phyloP scores from a whole-genome alignment of 2,113 vertebrate genomes.

The Mormoops blainvillei region DNA sequence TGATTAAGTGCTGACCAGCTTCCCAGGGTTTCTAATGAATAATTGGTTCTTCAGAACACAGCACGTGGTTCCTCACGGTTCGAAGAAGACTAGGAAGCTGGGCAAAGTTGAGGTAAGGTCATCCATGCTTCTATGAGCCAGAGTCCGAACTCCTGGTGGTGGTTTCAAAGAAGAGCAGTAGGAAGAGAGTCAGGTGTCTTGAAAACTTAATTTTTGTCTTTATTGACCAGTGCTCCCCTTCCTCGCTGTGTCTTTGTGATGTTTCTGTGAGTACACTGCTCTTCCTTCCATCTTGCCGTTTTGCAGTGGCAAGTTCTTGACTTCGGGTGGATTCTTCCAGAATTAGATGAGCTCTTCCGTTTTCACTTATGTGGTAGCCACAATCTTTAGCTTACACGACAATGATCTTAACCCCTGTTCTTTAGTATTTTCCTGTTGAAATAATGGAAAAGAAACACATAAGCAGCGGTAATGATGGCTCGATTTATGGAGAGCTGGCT shows the following conservation, averaged over 20 bases:
- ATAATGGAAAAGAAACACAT: background rate
- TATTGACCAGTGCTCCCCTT: background rate
- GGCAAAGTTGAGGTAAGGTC: background rate
- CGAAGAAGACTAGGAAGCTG: conserved; percentile 14
- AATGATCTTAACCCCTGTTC: background rate
- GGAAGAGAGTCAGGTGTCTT: background rate
- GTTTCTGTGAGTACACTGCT: background rate
- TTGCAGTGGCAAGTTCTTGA: background rate
- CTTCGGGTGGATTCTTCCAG: background rate
- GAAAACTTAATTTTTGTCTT: conserved; percentile 3
- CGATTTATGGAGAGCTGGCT: background rate
- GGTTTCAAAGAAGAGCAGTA: background rate
- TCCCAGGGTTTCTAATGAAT: conserved; percentile 58
- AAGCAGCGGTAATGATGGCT: background rate
- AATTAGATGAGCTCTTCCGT: background rate
- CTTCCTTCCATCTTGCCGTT: background rate
- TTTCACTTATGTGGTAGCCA: background rate
- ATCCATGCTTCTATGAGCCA: background rate
- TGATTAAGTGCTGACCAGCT: conserved; percentile 37
- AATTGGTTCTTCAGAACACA: conserved; percentile 49
- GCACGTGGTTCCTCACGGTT: conserved; percentile 12
- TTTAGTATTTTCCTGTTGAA: background rate
- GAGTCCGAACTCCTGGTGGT: background rate
- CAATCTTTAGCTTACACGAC: background rate
- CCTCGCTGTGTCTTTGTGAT: background rate